Evolutionary conservation across 2,113 vertebrate genomes (phyloP), one percentile per base, ranked within the genome.

Genomic region (Salvelinus fontinalis): DNA sequence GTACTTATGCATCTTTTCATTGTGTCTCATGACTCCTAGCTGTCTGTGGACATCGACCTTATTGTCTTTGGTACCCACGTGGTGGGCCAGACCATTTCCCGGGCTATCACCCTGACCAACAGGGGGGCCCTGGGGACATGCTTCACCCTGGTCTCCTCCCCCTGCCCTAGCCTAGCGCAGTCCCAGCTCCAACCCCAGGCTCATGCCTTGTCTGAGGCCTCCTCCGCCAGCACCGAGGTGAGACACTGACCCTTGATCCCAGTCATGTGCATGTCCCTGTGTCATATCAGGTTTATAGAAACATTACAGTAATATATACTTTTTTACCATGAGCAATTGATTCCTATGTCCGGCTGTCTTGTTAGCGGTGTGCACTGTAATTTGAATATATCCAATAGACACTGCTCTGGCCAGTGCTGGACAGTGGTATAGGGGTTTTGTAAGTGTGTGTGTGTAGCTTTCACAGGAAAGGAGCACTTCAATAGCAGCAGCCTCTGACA

Each of bases 31-130:
- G n/a, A 44, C 59, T 77, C 34, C 49, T 91, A 99, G 97, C 88
- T 96, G 84, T 92, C 94, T 67, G 92, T 98, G 4, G 96, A 98
- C 93, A 94, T 90, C 84, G 89, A 92, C 81, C 87, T 94, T 83
- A 81, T 99, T 76, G 93, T 97, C 87, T 98, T 98, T 20, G 97
- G 97, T 75, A 94, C 92, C 73, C 94, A 95, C 4, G 89, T 96
- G 77, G 94, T 99, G 75, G 97, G 97, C 44, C 94, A 99, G 85
- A 95, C 90, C 48, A 85, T 96, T 78, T 94, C 94, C 84, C 93
- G 77, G 87, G 77, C 83, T 75, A 85, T 99, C 93, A 96, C 84
- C 16, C 86, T 99, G 92, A 95, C 90, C 84, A 99, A 99, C 86
- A 75, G 73, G 1, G 97, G 97, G 14, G 96, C 95, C 70, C 67